Base-by-base conservation (phyloP, 2,888 invertebrate species). In the Odontocerum albicorne region DNA sequence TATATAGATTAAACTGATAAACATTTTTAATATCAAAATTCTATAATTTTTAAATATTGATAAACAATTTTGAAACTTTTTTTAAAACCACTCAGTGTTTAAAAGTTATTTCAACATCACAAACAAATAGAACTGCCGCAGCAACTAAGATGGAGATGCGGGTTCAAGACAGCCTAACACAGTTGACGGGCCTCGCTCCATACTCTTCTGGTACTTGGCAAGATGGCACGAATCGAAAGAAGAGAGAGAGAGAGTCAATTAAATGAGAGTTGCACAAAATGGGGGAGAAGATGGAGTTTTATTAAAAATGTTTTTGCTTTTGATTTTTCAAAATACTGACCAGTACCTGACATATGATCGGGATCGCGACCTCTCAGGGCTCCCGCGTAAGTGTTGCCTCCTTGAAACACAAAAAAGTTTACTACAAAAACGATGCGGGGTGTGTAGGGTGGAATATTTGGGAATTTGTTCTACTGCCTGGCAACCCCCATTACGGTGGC, bases 301-400 rank as follows among this genome's bases (percentile, higher is more conserved):
- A 47, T 52, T 54, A 51, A 49, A 58, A 54, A 52, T 55, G 52
- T 58, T 61, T 42, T 55, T 44, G 49, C 44, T 55, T 59, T 59
- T 56, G 53, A 49, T 57, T 53, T 55, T 59, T 60, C 57, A 58
- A 62, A 57, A 73, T 74, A 74, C 77, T 80, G 80, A 81, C 81
- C 79, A 79, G 85, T 87, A 92, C 92, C 92, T 90, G 92, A 87
- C 87, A 92, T 87, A 80, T 81, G 78, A 80, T 84, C 84, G 75
- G 85, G 83, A 75, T 87, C 86, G 68, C 87, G 86, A 75, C 92
- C 92, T 77, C 90, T 89, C 79, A 93, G 84, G 76, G 91, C 90
- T 79, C 90, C 88, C 75, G 92, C 92, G 86, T 93, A 93, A 82
- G 90, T 86, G 74, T 72, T 72, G 72, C 70, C 70, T 70, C 62